phyloP scores from a whole-genome alignment of 2,797 vertebrate species.

The Pseudotriccus pelzelni region DNA sequence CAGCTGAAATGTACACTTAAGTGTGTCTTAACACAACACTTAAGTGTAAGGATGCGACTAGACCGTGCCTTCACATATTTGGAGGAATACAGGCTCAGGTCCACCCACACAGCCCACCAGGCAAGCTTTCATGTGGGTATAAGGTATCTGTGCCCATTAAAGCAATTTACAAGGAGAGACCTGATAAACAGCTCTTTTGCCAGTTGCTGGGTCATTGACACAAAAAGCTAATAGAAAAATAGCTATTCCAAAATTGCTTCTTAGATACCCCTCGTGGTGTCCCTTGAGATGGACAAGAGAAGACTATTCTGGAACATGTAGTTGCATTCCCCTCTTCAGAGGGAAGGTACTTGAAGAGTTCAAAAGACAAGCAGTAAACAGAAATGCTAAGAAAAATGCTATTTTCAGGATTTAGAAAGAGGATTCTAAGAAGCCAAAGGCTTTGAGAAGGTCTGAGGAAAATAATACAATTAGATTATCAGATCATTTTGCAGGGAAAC shows the following conservation, averaged over 20 bases:
- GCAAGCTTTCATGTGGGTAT: background rate
- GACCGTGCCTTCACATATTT: background rate
- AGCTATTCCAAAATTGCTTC: background rate
- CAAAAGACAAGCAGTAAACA: background rate
- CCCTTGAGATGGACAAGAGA: background rate
- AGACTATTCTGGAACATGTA: background rate
- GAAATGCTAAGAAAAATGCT: background rate
- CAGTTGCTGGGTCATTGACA: background rate
- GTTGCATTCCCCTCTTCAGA: background rate
- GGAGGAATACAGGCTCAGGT: background rate
- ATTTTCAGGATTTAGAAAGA: background rate
- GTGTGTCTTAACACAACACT: background rate
- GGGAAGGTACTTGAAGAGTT: background rate
- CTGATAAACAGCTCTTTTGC: background rate
- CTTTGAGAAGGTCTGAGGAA: background rate
- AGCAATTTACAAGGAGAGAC: slow-evolving; percentile 8
- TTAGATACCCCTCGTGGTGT: background rate
- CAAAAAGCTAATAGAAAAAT: background rate
- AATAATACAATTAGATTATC: background rate
- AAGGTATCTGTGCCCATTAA: background rate
- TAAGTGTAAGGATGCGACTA: background rate
- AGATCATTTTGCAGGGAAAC: background rate
- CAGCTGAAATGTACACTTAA: background rate
- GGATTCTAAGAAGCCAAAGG: background rate
- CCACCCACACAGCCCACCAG: slow-evolving; percentile 5